phyloP scores from a whole-genome alignment of 1,140 invertebrate genomes.

The Sesamia nonagrioides region DNA sequence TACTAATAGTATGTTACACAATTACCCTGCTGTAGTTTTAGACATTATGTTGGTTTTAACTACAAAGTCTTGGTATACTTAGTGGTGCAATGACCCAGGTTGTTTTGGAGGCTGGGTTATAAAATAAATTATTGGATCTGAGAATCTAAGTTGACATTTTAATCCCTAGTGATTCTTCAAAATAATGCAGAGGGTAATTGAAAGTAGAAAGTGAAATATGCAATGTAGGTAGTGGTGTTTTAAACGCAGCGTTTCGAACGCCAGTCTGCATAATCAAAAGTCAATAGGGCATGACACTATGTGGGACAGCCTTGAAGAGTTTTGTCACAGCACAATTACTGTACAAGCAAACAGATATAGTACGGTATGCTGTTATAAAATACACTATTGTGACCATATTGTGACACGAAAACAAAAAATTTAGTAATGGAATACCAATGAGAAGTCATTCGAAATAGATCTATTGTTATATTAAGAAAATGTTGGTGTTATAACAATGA shows the following conservation, averaged over 20 bases:
- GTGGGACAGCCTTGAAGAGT: conserved; percentile 48
- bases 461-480: conserved; percentile 20
- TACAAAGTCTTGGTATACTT: too few relatives aligned
- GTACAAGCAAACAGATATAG: conserved; percentile 9
- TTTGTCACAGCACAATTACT: conserved; percentile 33
- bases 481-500: neutral
- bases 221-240: too few relatives aligned
- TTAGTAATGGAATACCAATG: conserved; percentile 23
- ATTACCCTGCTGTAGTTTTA: too few relatives aligned
- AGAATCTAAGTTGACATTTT: too few relatives aligned
- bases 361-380: conserved; percentile 19
- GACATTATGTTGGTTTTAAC: too few relatives aligned
- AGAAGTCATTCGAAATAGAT: neutral
- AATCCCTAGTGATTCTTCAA: too few relatives aligned
- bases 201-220: too few relatives aligned
- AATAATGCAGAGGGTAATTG: too few relatives aligned
- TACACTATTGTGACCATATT: conserved; percentile 21
- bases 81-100: too few relatives aligned
- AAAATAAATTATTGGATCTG: too few relatives aligned
- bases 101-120: too few relatives aligned
- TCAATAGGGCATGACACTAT: conserved; percentile 49
- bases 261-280: neutral
- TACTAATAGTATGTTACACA: too few relatives aligned
- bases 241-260: conserved; percentile 11
- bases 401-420: neutral